Evolutionary conservation across 2,113 vertebrate species (phyloP), one percentile per base, ranked within the genome.

Genomic region (Pedionomus torquatus): DNA sequence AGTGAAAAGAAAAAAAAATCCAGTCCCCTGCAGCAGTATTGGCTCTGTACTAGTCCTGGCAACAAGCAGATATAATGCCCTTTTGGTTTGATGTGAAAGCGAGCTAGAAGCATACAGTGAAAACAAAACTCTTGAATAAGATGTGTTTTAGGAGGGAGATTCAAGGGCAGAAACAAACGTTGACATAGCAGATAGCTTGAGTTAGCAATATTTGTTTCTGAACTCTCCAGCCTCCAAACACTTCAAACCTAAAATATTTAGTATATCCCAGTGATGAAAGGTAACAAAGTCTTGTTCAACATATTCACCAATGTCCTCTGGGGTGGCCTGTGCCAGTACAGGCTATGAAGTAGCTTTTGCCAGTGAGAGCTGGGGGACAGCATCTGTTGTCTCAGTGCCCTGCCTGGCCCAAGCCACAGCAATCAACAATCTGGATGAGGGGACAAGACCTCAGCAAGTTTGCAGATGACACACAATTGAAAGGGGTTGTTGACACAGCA

Each of bases 91-190:
- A 80, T 28, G 18, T 35, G 51, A 81, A 96, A 70, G 48, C 41
- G 64, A 92, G 86, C 78, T 68, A 68, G 33, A 88, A 49, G 16
- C 21, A 90, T 28, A 55, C 4, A 74, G 74, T 74, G 64, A 71
- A 92, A 96, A 86, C 44, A 87, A 91, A 91, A 77, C 39, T 78
- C 58, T 77, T 78, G 63, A 81, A 33, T 52, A 87, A 74, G 31
- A 83, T 35, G 24, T 74, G 58, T 74, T 91, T 93, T 63, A 88
- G 35, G 16, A 95, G 43, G n/a, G 33, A 91, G 33, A 69, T 0
- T 43, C 55, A 91, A 85, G 16, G 82, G 70, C 54, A 91, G 78
- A 95, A 90, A 83, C 18, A 83, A 71, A 58, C 1, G 0, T 28
- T 79, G n/a, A 83, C 28, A 60, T 28, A 43, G 65, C 54, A 65